Base-by-base conservation (phyloP, 2,797 vertebrate species). In the Galagoides demidoff region DNA sequence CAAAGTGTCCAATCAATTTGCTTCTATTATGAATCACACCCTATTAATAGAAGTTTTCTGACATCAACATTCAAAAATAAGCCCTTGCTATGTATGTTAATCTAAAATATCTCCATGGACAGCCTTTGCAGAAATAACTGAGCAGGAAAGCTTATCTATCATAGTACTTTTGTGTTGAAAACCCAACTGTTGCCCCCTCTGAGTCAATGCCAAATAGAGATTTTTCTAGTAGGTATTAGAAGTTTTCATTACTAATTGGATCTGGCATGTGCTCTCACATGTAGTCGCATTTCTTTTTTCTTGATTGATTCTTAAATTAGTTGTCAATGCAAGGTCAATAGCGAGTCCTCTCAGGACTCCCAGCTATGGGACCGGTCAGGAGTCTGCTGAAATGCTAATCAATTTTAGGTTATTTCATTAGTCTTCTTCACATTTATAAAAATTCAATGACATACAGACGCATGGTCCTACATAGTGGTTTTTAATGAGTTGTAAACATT, bases 391-490 rank as follows among this genome's bases (percentile, higher is more conserved):
- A 93, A 95, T 88, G 74, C 10, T 92, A 45, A 89, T 84, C 43
- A 84, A 39, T 85, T 89, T 86, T 85, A 92, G 39, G 63, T 64
- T 77, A 89, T 77, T 92, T 4, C 25, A 73, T 61, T 81, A 20
- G 49, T 94, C 83, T 97, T 89, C 43, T 90, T 97, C n/a, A 49
- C 64, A 12, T 39, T 20, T 93, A 45, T 81, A 68, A 64, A 97
- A 95, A n/a, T 81, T 90, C 59, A 87, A 84, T 76, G 64, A 49
- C 11, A 31, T 1, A 0, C 1, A 96, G 81, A 71, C 0, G 7
- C 68, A 25, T 85, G 76, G 23, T 55, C 93, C 27, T 90, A 37
- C 23, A 85, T 78, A 70, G 4, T 68, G 13, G 27, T 90, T 77
- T 96, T 61, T 39, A 29, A 95, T 96, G 59, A 91, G 45, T 93